Conservation (phyloP, 2,113 vertebrate species). For the Nyctereutes procyonoides region DNA sequence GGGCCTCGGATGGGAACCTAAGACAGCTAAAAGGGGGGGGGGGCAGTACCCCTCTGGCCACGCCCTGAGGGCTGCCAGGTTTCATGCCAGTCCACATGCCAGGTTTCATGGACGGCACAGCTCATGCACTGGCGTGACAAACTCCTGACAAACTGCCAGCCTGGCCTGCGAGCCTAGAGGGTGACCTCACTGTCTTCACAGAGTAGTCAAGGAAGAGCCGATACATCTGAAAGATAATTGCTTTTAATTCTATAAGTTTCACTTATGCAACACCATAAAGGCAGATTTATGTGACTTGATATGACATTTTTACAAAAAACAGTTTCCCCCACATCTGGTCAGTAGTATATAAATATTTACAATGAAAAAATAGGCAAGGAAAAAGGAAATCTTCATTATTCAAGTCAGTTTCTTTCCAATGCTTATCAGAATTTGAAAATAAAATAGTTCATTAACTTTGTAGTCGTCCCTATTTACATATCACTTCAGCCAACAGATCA, state of each 20-base stretch:
- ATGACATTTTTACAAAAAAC: slow-evolving; percentile 78
- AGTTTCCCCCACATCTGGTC: slow-evolving; percentile 48
- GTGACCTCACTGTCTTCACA: neutral
- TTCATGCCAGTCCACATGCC: no score
- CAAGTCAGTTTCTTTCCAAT: slow-evolving; percentile 63
- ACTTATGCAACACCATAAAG: slow-evolving; percentile 73
- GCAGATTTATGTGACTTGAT: slow-evolving; percentile 74
- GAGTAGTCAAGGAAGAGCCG: neutral
- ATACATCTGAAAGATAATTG: slow-evolving; percentile 68
- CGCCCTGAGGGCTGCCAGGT: no score
- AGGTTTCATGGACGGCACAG: neutral
- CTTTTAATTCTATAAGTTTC: slow-evolving; percentile 82
- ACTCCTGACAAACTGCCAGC: neutral
- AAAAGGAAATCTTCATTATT: slow-evolving; percentile 71
- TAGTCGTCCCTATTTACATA: neutral
- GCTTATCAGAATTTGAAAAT: slow-evolving; percentile 71
- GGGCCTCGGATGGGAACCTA: neutral
- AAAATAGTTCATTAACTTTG: slow-evolving; percentile 63
- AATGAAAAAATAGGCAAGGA: slow-evolving; percentile 83
- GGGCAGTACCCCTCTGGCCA: no score
- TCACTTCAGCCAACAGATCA: neutral
- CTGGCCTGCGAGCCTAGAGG: neutral
- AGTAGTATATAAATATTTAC: slow-evolving; percentile 84
- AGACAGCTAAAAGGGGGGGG: neutral
- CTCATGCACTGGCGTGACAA: fast-evolving